These are phyloP conservation scores for Neuroscelio doddi DNA, from an alignment of 2,888 invertebrate species.

Conservation along the genomic window DNA sequence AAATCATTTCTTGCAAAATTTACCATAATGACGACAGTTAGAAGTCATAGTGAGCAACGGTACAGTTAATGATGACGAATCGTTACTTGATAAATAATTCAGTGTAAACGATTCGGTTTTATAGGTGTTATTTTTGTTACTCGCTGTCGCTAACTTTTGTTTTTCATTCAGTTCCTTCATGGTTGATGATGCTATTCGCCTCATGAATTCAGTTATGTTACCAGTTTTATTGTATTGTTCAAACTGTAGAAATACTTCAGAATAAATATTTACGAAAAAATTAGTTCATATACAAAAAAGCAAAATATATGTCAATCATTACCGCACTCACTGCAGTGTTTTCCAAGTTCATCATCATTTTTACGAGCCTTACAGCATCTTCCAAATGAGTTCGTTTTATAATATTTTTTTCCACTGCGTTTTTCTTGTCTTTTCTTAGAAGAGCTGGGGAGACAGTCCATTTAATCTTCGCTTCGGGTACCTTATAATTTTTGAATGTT, in stretches of 20 bases:
- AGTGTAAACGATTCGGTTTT: conserved; percentile 37
- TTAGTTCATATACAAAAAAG: neutral
- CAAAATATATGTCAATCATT: neutral
- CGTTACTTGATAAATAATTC: conserved; percentile 38
- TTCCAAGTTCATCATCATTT: conserved; percentile 47
- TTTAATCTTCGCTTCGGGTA: conserved; percentile 60
- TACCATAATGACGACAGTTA: conserved; percentile 44
- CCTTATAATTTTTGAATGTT: conserved; percentile 54
- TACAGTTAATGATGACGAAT: conserved; percentile 19
- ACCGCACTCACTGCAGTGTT: conserved; percentile 37
- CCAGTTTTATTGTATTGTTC: conserved; percentile 20
- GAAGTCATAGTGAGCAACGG: conserved; percentile 43
- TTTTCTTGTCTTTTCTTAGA: conserved; percentile 75
- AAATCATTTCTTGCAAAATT: conserved; percentile 17
- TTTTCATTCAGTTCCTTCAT: conserved; percentile 42
- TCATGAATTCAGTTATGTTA: conserved; percentile 37
- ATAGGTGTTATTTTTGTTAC: conserved; percentile 23
- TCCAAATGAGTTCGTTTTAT: conserved; percentile 74
- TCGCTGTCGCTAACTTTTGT: neutral
- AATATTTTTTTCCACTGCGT: conserved; percentile 71
- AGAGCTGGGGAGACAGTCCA: conserved; percentile 72
- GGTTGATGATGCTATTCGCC: conserved; percentile 31
- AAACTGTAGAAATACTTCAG: neutral
- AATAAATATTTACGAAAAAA: neutral
- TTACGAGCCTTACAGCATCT: conserved; percentile 70